These are phyloP conservation scores for Malthinus seriepunctatus DNA, from an alignment of 2,888 invertebrate species.

Conservation along the genomic window DNA sequence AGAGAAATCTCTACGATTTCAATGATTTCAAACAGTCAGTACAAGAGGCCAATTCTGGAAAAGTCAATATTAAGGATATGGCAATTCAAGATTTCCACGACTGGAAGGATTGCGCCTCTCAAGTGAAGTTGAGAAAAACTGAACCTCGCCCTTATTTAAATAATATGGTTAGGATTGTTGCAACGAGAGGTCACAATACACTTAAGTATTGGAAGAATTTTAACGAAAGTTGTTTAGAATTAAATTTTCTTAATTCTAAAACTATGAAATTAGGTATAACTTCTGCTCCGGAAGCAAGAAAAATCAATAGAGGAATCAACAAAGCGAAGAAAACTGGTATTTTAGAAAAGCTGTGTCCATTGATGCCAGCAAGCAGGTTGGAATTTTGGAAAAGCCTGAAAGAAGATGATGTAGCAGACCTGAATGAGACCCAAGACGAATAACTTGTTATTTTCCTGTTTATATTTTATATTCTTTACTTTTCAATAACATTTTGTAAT, in stretches of 20 bases:
- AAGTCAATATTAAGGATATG: conserved; percentile 3
- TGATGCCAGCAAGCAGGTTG: too few relatives aligned
- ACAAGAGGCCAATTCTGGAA: not conserved
- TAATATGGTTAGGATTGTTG: not conserved
- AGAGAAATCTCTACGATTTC: conserved; percentile 12
- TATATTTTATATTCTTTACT: too few relatives aligned
- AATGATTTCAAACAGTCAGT: conserved; percentile 9
- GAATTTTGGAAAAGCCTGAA: too few relatives aligned
- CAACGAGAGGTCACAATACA: not conserved
- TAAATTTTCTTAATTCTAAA: conserved; percentile 1
- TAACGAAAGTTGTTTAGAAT: too few relatives aligned
- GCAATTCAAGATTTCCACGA: not conserved
- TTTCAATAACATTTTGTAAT: too few relatives aligned
- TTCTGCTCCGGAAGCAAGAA: too few relatives aligned
- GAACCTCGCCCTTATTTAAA: not conserved
- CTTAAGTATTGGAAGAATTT: not conserved
- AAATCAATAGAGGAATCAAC: too few relatives aligned
- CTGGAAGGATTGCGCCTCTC: not conserved
- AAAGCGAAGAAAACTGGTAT: too few relatives aligned
- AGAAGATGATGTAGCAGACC: too few relatives aligned
- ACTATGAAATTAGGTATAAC: not conserved
- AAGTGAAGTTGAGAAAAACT: not conserved
- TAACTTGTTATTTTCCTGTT: too few relatives aligned
- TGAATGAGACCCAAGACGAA: too few relatives aligned
- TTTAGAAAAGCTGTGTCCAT: too few relatives aligned